Percentiles rank a stretch among this genome's conserved stretches.
phyloP scores from a whole-genome alignment of 92 coral and sea anemone genomes.

The Actinernus sp. region DNA sequence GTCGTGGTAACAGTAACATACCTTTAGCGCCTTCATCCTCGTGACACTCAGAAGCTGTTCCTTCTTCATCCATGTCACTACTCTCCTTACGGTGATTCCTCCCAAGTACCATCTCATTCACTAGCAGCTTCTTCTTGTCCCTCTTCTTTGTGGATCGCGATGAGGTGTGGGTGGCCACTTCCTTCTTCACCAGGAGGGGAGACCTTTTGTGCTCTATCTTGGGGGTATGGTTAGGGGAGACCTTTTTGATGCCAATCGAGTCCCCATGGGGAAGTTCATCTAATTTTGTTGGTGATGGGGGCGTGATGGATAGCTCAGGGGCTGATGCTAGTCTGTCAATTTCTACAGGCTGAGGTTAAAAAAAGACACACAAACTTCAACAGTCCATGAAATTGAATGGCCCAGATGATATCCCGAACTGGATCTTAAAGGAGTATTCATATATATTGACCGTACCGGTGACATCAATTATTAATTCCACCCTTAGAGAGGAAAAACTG shows the following conservation, averaged over 20 bases:
- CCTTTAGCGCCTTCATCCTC: constrained; percentile 51
- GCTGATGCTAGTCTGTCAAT: too few relatives aligned
- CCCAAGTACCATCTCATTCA: background rate
- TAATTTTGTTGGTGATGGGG: constrained; percentile 71
- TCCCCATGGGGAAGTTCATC: background rate
- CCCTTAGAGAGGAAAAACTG: too few relatives aligned
- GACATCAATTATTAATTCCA: too few relatives aligned
- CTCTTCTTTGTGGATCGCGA: background rate
- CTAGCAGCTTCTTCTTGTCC: constrained; percentile 4
- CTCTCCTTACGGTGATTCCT: constrained; percentile 55
- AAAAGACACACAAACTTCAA: too few relatives aligned
- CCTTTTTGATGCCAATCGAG: background rate
- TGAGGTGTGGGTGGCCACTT: background rate
- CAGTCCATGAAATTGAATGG: too few relatives aligned
- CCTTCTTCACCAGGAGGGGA: constrained; percentile 41
- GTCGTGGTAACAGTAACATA: constrained; percentile 16
- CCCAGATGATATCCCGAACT: too few relatives aligned
- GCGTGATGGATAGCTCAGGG: constrained; percentile 76
- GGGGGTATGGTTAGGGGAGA: background rate
- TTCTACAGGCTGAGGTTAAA: constrained; percentile 32
- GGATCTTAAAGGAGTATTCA: too few relatives aligned
- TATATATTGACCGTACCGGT: too few relatives aligned
- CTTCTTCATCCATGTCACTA: constrained; percentile 84
- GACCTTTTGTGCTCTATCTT: constrained; percentile 18
- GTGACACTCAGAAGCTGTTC: constrained; percentile 72